Percentiles rank a stretch among this genome's conserved stretches.
phyloP scores from a whole-genome alignment of 2,888 invertebrate genomes.

The Pterobdella sp. region DNA sequence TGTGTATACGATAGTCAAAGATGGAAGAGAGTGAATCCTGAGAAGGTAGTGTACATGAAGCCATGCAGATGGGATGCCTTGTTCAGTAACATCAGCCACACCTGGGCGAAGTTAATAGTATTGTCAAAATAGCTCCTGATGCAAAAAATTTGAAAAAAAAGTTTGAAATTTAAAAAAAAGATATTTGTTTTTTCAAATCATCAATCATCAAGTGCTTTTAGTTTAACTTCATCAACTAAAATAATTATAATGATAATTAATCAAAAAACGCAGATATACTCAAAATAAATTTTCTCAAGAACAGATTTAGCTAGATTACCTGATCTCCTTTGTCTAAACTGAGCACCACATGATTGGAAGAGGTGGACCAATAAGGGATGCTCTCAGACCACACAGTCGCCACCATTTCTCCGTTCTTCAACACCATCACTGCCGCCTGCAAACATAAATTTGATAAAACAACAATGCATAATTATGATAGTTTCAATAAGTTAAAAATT shows the following conservation, averaged over 20 bases:
- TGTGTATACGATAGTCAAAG: constrained; percentile 13
- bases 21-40: constrained; percentile 30
- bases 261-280: too few relatives aligned
- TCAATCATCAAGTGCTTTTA: too few relatives aligned
- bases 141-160: too few relatives aligned
- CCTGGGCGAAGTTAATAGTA: too few relatives aligned
- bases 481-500: background rate
- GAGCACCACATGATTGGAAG: constrained; percentile 46
- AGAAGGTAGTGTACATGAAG: constrained; percentile 32
- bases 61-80: constrained; percentile 30
- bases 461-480: background rate
- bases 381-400: constrained; percentile 50
- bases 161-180: too few relatives aligned
- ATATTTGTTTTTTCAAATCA: too few relatives aligned
- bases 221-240: too few relatives aligned
- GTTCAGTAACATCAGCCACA: constrained; percentile 29
- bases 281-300: background rate
- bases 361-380: constrained; percentile 48
- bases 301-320: too few relatives aligned
- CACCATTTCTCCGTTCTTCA: constrained; percentile 44
- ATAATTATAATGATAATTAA: too few relatives aligned
- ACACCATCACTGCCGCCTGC: constrained; percentile 46
- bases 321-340: constrained; percentile 43
- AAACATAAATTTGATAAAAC: background rate
- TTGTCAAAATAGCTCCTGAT: too few relatives aligned